Base-by-base conservation (phyloP, 2,113 vertebrate species). In the Melanerpes formicivorus region DNA sequence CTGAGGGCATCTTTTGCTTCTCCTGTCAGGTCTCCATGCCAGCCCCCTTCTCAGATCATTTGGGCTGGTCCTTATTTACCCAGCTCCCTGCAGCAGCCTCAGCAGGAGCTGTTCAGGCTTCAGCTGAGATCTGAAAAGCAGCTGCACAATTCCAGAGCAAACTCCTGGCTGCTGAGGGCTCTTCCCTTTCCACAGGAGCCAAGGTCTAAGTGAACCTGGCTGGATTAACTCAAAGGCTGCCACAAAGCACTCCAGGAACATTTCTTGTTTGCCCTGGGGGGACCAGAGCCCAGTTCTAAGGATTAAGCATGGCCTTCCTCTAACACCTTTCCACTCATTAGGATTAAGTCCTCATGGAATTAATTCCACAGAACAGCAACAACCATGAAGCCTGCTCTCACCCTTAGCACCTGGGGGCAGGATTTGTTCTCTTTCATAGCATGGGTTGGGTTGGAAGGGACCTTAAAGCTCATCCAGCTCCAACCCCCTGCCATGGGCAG, bases 191-290 rank as follows among this genome's bases (percentile, higher is more conserved):
- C 60, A 32, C 66, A 19, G 2, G 26, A 66, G 59, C 56, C 71
- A 58, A 83, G 58, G 80, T 32, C 62, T 63, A 69, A 84, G 84
- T 56, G 58, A 85, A 65, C 42, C 69, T 69, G 46, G 18, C 63
- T 42, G 48, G 87, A 73, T 93, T 59, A 80, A 93, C 92, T 92
- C 84, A 63, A 71, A 92, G 66, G 65, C 84, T 88, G 75, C 54
- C 64, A 59, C 52, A 52, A 5, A 71, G 87, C 72, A 67, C 80
- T 83, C 59, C 1, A 69, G 80, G 90, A 90, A 84, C 79, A 77
- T 50, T 71, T 23, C 77, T 78, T 85, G 50, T n/a, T 90, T 73
- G 81, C 87, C 25, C 8, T 12, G 55, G 81, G 74, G 75, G 30
- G 81, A 93, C 73, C 34, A 69, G 78, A 50, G 48, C 56, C 18